Percentiles rank a stretch among this genome's conserved stretches.
Conservation (phyloP, 2,113 vertebrate species). For the Nothoprocta pentlandii region DNA sequence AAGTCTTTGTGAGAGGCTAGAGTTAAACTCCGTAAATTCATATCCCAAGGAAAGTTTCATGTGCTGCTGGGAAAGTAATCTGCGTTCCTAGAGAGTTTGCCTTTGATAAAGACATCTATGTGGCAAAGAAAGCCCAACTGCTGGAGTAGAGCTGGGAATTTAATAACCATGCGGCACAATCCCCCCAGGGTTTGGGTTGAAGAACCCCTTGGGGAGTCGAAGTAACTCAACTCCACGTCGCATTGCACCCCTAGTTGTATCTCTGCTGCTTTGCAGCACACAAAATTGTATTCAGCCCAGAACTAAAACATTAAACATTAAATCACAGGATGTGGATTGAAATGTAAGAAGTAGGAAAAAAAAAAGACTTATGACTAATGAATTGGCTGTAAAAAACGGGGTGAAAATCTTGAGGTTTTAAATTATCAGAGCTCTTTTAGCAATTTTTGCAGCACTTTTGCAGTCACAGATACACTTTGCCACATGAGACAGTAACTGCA, state of each 20-base stretch:
- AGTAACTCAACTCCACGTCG: neutral
- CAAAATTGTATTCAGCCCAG: neutral
- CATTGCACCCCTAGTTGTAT: neutral
- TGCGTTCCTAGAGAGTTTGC: neutral
- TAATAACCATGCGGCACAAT: neutral
- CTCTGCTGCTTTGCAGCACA: slow-evolving; percentile 20
- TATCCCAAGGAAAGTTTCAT: neutral
- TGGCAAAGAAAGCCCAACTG: neutral
- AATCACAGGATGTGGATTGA: slow-evolving; percentile 24
- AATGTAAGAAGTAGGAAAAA: slow-evolving; percentile 69
- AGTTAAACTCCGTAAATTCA: neutral
- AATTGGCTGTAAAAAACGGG: slow-evolving; percentile 70
- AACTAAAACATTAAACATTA: slow-evolving; percentile 63
- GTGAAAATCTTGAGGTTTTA: slow-evolving; percentile 48
- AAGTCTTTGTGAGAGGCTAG: neutral
- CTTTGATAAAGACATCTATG: neutral
- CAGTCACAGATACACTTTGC: slow-evolving; percentile 72
- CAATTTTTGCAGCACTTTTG: slow-evolving; percentile 63
- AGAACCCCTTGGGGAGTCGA: neutral
- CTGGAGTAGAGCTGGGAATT: neutral
- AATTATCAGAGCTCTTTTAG: slow-evolving; percentile 65
- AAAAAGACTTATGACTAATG: slow-evolving; percentile 54
- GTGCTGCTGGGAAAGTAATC: neutral
- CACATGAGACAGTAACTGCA: slow-evolving; percentile 64
- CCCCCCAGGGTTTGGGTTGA: neutral